Base-by-base conservation (phyloP, 37 sponge, comb jelly and placozoan species). In the Trichoplax adhaerens region DNA sequence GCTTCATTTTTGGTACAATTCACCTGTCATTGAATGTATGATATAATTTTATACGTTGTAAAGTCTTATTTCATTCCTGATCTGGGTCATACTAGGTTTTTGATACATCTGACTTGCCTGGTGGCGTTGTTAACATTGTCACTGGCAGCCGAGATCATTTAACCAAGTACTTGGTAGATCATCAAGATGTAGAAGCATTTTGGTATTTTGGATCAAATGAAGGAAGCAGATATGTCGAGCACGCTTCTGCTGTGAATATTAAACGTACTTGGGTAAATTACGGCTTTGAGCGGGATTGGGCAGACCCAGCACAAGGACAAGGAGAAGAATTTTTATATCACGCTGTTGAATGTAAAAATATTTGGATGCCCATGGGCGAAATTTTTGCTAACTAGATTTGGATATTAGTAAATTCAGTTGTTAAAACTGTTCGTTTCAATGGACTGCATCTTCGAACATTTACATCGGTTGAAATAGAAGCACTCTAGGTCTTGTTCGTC, bases 261-360 rank as follows among this genome's bases (percentile, higher is more conserved):
- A 93, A 93, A 84, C 70, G 94, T 76, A 88, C 94, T 50, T 93
- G 94, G 90, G 94, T 93, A 50, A 86, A 89, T 78, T 93, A 93
- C 71, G 94, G 94, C 1, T 8, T 73, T 50, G 3, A 68, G 3
- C 64, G 94, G 54, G 90, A 93, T 70, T 93, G 94, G 94, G 77
- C 68, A 12, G 59, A 62, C 60, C 50, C 74, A 1, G 65, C 77
- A 48, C 94, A 93, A 66, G 94, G 94, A 65, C 87, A 82, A 10
- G 88, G 88, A 2, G 85, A 87, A 56, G 88, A 87, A 68, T 87
- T 90, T 61, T 81, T 89, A 50, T 69, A 77, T 58, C 91, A 91
- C 60, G 48, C 94, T 54, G 79, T 79, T 51, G 90, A 93, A 56
- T 87, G 81, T 56, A 93, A 93, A 78, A 93, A 93, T 74, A 89